These are phyloP conservation scores for Drosophila erecta DNA, from an alignment of 1,140 invertebrate species.

Conservation along the genomic window DNA sequence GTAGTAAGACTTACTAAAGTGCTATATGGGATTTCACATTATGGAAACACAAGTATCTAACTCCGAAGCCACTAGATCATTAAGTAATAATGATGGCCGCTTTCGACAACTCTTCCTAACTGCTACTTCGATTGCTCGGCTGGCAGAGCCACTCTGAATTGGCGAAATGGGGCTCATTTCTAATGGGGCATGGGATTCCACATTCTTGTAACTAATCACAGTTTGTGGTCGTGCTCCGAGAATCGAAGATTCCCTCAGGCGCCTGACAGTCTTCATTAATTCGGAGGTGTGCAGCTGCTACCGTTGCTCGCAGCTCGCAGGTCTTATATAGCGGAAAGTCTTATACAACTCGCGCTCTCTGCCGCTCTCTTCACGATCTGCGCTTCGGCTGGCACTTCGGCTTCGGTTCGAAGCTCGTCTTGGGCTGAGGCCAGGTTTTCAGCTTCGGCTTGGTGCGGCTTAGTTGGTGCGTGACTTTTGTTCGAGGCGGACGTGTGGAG, in stretches of 20 bases:
- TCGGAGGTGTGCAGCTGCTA: constrained; percentile 14
- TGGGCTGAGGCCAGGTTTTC: constrained; percentile 39
- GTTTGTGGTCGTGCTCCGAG: constrained; percentile 5
- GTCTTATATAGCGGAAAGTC: constrained; percentile 11
- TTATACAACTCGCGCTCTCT: neutral
- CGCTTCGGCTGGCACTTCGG: constrained; percentile 4
- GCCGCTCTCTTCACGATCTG: too few relatives aligned
- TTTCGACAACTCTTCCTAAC: neutral
- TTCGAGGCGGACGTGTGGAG: constrained; percentile 40
- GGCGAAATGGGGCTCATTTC: constrained; percentile 5
- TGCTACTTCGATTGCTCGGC: neutral
- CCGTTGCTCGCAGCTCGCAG: neutral
- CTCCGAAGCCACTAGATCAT: too few relatives aligned
- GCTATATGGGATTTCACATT: too few relatives aligned
- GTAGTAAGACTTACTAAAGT: too few relatives aligned
- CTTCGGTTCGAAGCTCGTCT: constrained; percentile 19
- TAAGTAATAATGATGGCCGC: neutral
- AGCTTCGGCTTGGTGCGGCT: constrained; percentile 50
- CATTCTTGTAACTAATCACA: constrained; percentile 37
- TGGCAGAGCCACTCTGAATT: neutral
- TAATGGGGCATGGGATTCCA: constrained; percentile 6
- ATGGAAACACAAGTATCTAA: too few relatives aligned
- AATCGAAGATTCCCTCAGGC: constrained; percentile 19
- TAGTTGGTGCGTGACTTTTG: constrained; percentile 67
- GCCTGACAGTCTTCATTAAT: constrained; percentile 36